These are phyloP conservation scores for Porites rus DNA, from an alignment of 92 coral and sea anemone species.

Conservation along the genomic window DNA sequence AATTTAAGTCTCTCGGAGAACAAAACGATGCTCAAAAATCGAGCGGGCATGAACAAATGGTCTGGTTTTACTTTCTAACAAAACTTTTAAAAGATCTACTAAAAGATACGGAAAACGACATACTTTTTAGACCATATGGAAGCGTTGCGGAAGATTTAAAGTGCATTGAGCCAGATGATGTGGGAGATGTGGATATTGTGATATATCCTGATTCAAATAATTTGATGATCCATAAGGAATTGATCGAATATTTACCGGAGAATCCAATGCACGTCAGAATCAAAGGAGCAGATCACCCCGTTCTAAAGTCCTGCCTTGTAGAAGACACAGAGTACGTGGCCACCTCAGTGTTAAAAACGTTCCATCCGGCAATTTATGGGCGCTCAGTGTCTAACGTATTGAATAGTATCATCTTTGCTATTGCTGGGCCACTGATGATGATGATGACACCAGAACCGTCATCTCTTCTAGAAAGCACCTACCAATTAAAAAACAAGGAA, in stretches of 20 bases:
- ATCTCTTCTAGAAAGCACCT: neutral
- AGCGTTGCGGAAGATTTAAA: constrained; percentile 67
- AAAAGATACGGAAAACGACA: neutral
- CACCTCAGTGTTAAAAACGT: constrained; percentile 57
- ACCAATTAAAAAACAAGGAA: neutral
- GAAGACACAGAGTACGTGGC: constrained; percentile 64
- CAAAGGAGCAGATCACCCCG: constrained; percentile 64
- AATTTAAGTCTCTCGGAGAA: too few relatives aligned
- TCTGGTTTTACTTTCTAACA: too few relatives aligned
- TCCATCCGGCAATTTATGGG: constrained; percentile 72
- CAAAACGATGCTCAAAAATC: too few relatives aligned
- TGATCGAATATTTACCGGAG: constrained; percentile 35
- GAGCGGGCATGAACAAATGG: too few relatives aligned
- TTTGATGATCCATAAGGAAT: constrained; percentile 6
- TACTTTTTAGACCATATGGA: constrained; percentile 54
- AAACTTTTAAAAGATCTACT: too few relatives aligned
- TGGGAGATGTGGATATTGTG: constrained; percentile 78
- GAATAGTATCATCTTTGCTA: neutral
- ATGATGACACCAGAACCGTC: neutral
- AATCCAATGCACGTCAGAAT: constrained; percentile 47
- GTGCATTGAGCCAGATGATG: constrained; percentile 48
- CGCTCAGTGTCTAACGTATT: neutral
- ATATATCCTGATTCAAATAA: constrained; percentile 57
- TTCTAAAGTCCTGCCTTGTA: constrained; percentile 58
- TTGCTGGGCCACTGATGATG: neutral